Evolutionary conservation across 2,797 vertebrate genomes (phyloP), one percentile per base, ranked within the genome.

Genomic region (Pseudochaenichthys georgianus): DNA sequence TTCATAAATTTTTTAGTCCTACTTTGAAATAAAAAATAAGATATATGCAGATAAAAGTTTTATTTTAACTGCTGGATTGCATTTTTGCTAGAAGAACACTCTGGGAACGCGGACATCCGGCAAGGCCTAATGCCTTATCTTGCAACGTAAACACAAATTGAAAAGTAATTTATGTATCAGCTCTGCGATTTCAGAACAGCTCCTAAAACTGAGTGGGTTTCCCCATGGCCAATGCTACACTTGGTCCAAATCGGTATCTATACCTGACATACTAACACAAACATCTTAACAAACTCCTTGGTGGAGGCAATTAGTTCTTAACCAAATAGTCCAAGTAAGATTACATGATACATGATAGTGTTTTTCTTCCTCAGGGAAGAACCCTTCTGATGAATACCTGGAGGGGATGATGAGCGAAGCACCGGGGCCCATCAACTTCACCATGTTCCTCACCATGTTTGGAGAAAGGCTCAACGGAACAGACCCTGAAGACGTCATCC

Each of bases 391-490:
- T 0, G 98, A 99, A 72, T 99, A 99, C 92, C 90, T 99, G 87
- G 98, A 99, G 86, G 98, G 95, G 15, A 99, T 99, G 98, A 99
- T 99, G 98, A 97, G 96, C 0, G 98, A 99, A 92, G 98, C 98
- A 0, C 98, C 98, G 0, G 98, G 98, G 17, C 98, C 98, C 89
- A 99, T 99, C 89, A 99, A 99, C 94, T 99, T 99, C 94, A 99
- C 98, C 83, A 99, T 99, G 98, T 99, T 99, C 94, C 97, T 99
- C 89, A 99, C 98, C 75, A 99, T 99, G 98, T 99, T 99, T 0
- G 98, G 98, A 81, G 98, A 99, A 88, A 95, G 98, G 88, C 96
- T 99, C 73, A 99, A 99, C 0, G 98, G 98, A 64, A 99, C 98
- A 0, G 98, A 99, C 90, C 98, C 98, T 0, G 98, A 99, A 88